Evolutionary conservation across 2,888 invertebrate genomes (phyloP), one percentile per base, ranked within the genome.

Genomic region (Dasypogon diadema): DNA sequence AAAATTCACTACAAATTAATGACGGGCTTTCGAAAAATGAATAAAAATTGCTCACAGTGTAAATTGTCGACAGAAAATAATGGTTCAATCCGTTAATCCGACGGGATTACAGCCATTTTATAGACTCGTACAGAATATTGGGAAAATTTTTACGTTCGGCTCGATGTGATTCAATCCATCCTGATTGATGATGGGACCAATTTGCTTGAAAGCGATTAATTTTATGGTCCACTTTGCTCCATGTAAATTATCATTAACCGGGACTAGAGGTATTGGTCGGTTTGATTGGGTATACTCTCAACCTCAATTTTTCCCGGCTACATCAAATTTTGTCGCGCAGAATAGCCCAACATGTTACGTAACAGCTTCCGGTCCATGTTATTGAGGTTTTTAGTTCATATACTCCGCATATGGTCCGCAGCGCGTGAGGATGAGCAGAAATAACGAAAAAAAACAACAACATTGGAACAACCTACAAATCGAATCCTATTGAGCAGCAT

Each of bases 141-240:
- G 3, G 42, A 22, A 24, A 46, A 24, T 65, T 48, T 65, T 65
- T 24, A 24, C 16, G 16, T 46, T 24, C 65, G n/a, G 46, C n/a
- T 24, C 42, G 24, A 8, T 37, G 46, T 65, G 65, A 65, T 65
- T 46, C 65, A 65, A 46, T 65, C 46, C 46, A 48, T n/a, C 37
- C 65, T 65, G 65, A 65, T 65, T 65, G 65, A 46, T 65, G 65
- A 65, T 46, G 46, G 46, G 22, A 46, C 65, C 65, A 65, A 65
- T 73, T 73, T 73, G 72, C 72, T 73, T 55, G 56, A 55, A 42
- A 73, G 56, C 56, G 72, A 56, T 73, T 73, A 73, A 73, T 73
- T 73, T 73, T 73, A 73, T 73, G 72, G 72, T 73, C 56, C 55
- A 73, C 37, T 73, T 65, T 65, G 21, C 42, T 21, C 24, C 46